These are phyloP conservation scores for Ophonus ardosiacus DNA, from an alignment of 2,888 invertebrate genomes.

Conservation along the genomic window DNA sequence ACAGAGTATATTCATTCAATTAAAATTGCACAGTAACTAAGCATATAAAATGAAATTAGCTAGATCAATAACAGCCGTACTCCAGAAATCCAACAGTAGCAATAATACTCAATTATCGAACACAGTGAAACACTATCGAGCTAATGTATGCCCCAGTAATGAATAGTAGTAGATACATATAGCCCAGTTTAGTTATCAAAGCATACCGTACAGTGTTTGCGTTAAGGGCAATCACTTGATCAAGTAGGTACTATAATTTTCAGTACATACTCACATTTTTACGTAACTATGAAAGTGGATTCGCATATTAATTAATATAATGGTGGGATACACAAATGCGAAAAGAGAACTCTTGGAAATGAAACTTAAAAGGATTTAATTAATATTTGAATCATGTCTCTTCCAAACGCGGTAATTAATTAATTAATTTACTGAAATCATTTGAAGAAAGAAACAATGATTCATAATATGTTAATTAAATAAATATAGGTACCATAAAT, in stretches of 20 bases:
- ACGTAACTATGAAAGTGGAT: neutral
- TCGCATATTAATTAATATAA: conserved; percentile 8
- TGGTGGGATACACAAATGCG: neutral
- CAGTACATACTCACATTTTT: neutral
- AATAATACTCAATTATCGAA: conserved; percentile 34
- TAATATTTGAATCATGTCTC: conserved; percentile 45
- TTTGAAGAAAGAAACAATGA: neutral
- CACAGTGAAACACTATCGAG: conserved; percentile 16
- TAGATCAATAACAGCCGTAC: neutral
- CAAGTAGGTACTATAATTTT: neutral
- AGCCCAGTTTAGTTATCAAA: conserved; percentile 33
- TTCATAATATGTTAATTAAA: neutral
- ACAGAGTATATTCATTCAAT: neutral
- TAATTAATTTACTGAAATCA: neutral
- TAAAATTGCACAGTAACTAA: neutral
- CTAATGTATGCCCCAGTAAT: conserved; percentile 23
- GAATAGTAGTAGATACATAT: conserved; percentile 25
- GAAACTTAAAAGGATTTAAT: conserved; percentile 19
- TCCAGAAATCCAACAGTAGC: conserved; percentile 13
- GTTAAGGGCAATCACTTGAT: conserved; percentile 7
- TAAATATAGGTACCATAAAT: neutral
- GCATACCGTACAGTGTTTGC: neutral
- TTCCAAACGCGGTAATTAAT: conserved; percentile 6
- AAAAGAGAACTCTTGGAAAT: neutral
- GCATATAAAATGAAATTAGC: conserved; percentile 15